Conservation (phyloP, 37 sponge, comb jelly and placozoan species). For the Beroe ovata region DNA sequence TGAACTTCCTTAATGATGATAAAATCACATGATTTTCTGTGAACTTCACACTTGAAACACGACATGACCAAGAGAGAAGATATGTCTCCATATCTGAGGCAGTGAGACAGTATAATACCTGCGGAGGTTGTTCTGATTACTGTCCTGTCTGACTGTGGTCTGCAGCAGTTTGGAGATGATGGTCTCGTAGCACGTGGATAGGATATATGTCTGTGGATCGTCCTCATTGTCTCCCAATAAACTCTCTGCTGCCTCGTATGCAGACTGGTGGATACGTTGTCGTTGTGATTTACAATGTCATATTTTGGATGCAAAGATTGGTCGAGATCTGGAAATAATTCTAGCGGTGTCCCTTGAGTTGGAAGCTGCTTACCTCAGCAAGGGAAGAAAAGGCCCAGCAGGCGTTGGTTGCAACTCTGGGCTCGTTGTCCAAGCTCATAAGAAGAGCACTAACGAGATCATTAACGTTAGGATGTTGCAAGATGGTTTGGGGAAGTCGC, state of each 20-base stretch:
- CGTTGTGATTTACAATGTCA: no score
- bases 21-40: not conserved
- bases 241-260: constrained; percentile 75
- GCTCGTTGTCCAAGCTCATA: constrained; percentile 76
- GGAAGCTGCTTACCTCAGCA: constrained; percentile 79
- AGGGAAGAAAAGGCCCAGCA: constrained; percentile 98
- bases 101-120: no score
- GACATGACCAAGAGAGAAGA: no score
- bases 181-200: constrained; percentile 75
- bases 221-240: constrained; percentile 69
- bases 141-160: constrained; percentile 76
- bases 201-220: constrained; percentile 79
- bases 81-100: no score
- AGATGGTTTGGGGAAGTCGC: constrained; percentile 76
- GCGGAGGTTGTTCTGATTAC: constrained; percentile 38
- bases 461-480: constrained; percentile 70
- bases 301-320: no score
- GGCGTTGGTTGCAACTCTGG: constrained; percentile 92
- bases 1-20: no score
- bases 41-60: no score
- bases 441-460: constrained; percentile 76
- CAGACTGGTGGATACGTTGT: no score
- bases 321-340: no score
- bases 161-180: constrained; percentile 77
- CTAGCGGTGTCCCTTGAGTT: no score